Conservation (phyloP, 2,113 vertebrate genomes). For the Ictalurus punctatus region DNA sequence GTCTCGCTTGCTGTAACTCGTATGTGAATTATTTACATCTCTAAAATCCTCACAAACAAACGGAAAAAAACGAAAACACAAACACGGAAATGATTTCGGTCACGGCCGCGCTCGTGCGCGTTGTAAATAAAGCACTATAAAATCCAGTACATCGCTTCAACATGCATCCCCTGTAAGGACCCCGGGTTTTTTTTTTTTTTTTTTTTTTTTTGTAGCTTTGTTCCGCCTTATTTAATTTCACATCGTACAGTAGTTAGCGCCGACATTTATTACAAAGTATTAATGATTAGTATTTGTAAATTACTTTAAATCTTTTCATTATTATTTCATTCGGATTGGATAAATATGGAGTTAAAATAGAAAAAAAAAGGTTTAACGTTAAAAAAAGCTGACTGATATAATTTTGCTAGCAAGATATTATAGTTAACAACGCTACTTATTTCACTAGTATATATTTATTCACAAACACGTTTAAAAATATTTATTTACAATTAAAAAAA, state of each 20-base stretch:
- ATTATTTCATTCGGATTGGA: not conserved
- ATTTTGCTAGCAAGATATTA: not conserved
- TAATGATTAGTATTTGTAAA: too few species aligned
- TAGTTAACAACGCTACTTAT: not conserved
- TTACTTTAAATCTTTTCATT: too few species aligned
- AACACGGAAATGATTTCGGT: not conserved
- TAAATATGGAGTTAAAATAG: not conserved
- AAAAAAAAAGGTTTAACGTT: too few species aligned
- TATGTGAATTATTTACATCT: not conserved
- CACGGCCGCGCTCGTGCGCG: not conserved
- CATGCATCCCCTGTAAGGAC: not conserved
- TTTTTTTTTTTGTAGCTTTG: not conserved
- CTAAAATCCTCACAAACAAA: not conserved
- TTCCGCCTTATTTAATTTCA: not conserved
- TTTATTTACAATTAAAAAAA: not conserved
- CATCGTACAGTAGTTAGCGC: too few species aligned
- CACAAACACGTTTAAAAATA: not conserved
- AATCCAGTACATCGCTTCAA: not conserved
- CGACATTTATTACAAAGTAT: too few species aligned
- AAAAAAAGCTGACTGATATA: not conserved
- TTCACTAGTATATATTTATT: not conserved
- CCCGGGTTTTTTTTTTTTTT: too few species aligned
- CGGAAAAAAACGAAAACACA: not conserved
- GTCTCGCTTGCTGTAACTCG: not conserved
- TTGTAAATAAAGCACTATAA: conserved; percentile 3